A percentile compares a stretch with the other conserved stretches of the same genome.
phyloP scores from a whole-genome alignment of 2,888 invertebrate species.

The Aporophyla nigra region DNA sequence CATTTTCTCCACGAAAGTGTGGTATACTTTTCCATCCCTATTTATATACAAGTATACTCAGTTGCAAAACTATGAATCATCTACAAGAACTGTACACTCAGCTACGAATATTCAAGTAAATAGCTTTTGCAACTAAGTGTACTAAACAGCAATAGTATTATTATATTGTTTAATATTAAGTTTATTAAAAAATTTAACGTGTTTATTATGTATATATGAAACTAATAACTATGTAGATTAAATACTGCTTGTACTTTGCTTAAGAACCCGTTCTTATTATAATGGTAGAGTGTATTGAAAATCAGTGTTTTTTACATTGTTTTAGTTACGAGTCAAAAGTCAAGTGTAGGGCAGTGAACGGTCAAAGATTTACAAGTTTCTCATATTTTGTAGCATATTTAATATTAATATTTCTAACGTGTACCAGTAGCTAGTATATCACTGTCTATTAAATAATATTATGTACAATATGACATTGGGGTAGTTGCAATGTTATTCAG shows the following conservation, averaged over 20 bases:
- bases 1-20: conserved; percentile 14
- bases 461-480: conserved; percentile 24
- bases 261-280: conserved; percentile 26
- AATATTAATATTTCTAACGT: conserved; percentile 16
- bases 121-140: conserved; percentile 47
- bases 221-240: conserved; percentile 33
- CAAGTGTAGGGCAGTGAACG: conserved; percentile 60
- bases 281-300: conserved; percentile 45
- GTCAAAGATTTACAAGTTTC: conserved; percentile 18
- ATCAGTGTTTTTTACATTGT: conserved; percentile 59
- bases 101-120: conserved; percentile 16
- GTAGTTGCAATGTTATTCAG: conserved; percentile 16
- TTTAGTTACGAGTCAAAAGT: conserved; percentile 50
- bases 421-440: conserved; percentile 25
- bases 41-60: conserved; percentile 36
- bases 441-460: conserved; percentile 25
- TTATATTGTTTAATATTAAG: conserved; percentile 17
- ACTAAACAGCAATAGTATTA: conserved; percentile 34
- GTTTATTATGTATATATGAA: conserved; percentile 35
- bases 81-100: conserved; percentile 18
- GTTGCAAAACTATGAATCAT: conserved; percentile 47
- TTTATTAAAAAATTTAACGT: conserved; percentile 53
- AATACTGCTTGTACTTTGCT: conserved; percentile 54
- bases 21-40: conserved; percentile 24
- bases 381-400: background rate